Evolutionary conservation across 1,140 invertebrate genomes (phyloP).

Genomic region (Trachelipus rathkii): DNA sequence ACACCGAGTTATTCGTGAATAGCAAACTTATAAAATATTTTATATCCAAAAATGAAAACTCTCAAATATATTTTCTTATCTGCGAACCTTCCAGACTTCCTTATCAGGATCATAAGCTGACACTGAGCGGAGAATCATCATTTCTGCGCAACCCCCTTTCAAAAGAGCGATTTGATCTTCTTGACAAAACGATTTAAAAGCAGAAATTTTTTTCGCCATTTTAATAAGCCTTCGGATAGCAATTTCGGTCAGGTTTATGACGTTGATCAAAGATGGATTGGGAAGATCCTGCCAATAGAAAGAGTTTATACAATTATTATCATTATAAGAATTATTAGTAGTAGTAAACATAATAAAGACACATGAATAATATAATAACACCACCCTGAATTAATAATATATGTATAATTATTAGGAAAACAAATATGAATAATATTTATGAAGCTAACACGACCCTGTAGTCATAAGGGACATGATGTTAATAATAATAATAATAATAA

Average conservation of each 20-base stretch:
- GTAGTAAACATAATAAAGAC: neutral
- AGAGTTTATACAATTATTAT: neutral
- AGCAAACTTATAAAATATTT: too few species aligned
- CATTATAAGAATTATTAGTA: neutral
- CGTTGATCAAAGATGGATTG: constrained; percentile 70
- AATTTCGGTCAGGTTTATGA: constrained; percentile 84
- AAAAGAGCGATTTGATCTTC: constrained; percentile 83
- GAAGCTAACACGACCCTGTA: too few species aligned
- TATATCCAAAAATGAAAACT: too few species aligned
- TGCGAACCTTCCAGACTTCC: constrained; percentile 71
- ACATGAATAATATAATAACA: neutral
- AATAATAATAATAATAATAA: too few species aligned
- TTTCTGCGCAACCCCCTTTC: constrained; percentile 84
- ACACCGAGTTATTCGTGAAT: too few species aligned
- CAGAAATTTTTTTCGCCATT: constrained; percentile 83
- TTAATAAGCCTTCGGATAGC: constrained; percentile 84
- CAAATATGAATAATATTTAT: too few species aligned
- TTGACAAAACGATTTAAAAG: constrained; percentile 84
- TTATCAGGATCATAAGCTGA: constrained; percentile 81
- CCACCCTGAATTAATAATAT: too few species aligned
- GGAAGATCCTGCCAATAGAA: constrained; percentile 32
- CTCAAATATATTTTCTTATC: too few species aligned
- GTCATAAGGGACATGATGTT: too few species aligned
- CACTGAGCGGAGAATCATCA: constrained; percentile 84
- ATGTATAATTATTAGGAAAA: too few species aligned